Evolutionary conservation across 30 jellyfish, hydroid and myxozoan genomes (phyloP).

Genomic region (Aurelia aurita): DNA sequence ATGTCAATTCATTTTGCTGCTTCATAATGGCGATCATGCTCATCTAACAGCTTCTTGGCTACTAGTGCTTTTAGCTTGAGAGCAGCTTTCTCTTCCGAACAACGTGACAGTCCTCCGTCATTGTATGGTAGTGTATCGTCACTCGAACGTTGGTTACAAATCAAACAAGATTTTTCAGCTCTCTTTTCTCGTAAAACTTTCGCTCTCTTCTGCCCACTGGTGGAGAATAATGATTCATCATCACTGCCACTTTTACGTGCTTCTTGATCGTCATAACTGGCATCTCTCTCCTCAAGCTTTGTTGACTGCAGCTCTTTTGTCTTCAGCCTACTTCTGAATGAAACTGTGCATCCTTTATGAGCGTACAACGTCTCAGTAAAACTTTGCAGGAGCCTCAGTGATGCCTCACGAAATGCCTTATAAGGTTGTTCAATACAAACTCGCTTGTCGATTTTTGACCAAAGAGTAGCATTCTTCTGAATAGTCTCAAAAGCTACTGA

Average conservation of each 20-base stretch:
- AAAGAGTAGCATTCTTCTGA: constrained; percentile 5
- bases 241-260: too few relatives aligned
- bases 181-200: neutral
- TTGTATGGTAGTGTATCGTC: constrained; percentile 27
- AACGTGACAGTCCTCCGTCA: constrained; percentile 40
- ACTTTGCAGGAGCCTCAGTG: neutral
- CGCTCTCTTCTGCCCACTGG: too few relatives aligned
- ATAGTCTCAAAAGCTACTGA: constrained; percentile 14
- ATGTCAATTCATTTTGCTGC: constrained; percentile 17
- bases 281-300: too few relatives aligned
- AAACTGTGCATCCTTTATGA: too few relatives aligned
- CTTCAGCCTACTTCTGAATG: too few relatives aligned
- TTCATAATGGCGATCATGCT: neutral
- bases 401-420: neutral
- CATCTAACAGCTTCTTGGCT: neutral
- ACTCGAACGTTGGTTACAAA: neutral
- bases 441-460: constrained; percentile 7
- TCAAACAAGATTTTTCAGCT: constrained; percentile 6
- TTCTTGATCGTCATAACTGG: too few relatives aligned
- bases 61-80: neutral
- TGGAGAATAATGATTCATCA: too few relatives aligned
- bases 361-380: too few relatives aligned
- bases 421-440: constrained; percentile 11
- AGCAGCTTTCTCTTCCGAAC: constrained; percentile 24
- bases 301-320: too few relatives aligned